Base-by-base conservation (phyloP, 2,113 vertebrate species). In the Manacus vitellinus region DNA sequence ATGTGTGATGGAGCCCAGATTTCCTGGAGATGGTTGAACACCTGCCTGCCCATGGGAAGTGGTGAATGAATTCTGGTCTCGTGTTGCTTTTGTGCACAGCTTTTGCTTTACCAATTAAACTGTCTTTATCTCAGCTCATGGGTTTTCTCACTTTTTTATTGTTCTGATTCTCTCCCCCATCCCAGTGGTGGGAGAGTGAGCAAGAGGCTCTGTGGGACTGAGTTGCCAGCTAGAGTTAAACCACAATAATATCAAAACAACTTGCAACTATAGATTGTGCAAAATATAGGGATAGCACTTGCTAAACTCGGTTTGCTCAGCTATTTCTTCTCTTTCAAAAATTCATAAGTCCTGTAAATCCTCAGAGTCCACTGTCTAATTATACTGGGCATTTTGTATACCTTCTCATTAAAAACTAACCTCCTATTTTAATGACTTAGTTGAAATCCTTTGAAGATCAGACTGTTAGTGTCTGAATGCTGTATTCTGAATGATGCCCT, bases 361-460 rank as follows among this genome's bases (percentile, higher is more conserved):
- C 97, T 98, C 75, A 96, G 95, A 97, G 95, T 84, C 89, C 90
- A 92, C 86, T 96, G 72, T 97, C 96, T 97, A 98, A 98, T 98
- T 98, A 98, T 92, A 85, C 68, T 94, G 94, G 89, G 92, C 97
- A 98, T 97, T 95, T 96, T 97, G 93, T 93, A 96, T 96, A 97
- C 93, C 66, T 97, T 97, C 97, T 98, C 97, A 98, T 97, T 98
- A 98, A 98, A 98, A 97, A 79, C 91, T 96, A 96, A 96, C 95
- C 95, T 98, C 96, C 97, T 98, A 96, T 97, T 98, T 97, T 98
- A 98, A 98, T 97, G 95, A 96, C 81, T 97, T 94, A 52, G 90
- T 96, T 97, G 70, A 85, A 95, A 95, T 95, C 94, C 97, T 98
- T 98, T 98, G 97, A 98, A 98, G 97, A 96, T 96, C 94, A 94